Percentiles rank a stretch among this genome's conserved stretches.
Evolutionary conservation across 2,888 invertebrate species (phyloP).

Genomic region (Ypsolopha scabrella): DNA sequence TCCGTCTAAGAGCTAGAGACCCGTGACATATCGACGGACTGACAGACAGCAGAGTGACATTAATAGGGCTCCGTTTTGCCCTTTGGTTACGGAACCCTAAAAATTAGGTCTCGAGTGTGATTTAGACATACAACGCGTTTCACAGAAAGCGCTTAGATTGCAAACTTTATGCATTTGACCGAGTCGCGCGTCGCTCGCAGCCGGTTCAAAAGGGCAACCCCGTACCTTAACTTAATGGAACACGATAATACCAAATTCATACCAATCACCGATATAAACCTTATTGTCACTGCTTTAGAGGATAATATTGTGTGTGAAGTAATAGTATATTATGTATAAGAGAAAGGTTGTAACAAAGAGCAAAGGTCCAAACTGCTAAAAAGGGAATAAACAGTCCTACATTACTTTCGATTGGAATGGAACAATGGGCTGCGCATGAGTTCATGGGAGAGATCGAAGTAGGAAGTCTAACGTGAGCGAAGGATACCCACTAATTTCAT

Average conservation of each 20-base stretch:
- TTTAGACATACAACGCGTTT: slow-evolving; percentile 7
- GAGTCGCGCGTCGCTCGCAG: slow-evolving; percentile 38
- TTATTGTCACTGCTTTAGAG: not conserved
- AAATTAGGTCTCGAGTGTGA: not conserved
- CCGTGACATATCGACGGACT: too few species aligned
- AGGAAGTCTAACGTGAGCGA: slow-evolving; percentile 38
- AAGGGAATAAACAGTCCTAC: slow-evolving; percentile 40
- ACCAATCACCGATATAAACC: not conserved
- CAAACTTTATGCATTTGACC: slow-evolving; percentile 34
- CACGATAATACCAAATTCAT: slow-evolving; percentile 14
- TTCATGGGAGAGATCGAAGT: slow-evolving; percentile 40
- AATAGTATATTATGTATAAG: slow-evolving; percentile 25
- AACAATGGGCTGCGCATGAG: slow-evolving; percentile 19
- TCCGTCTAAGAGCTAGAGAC: too few species aligned
- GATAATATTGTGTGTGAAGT: slow-evolving; percentile 3
- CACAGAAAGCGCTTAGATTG: slow-evolving; percentile 34
- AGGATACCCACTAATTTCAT: slow-evolving; percentile 47
- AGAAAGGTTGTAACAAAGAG: slow-evolving; percentile 21
- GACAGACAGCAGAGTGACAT: too few species aligned
- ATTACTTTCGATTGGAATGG: slow-evolving; percentile 32
- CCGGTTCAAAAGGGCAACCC: slow-evolving; percentile 50
- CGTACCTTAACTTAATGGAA: slow-evolving; percentile 24
- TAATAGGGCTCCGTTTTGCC: too few species aligned
- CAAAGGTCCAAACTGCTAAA: slow-evolving; percentile 46
- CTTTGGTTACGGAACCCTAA: too few species aligned